Base-by-base conservation (phyloP, 1,140 invertebrate genomes). In the Cydia pomonella region DNA sequence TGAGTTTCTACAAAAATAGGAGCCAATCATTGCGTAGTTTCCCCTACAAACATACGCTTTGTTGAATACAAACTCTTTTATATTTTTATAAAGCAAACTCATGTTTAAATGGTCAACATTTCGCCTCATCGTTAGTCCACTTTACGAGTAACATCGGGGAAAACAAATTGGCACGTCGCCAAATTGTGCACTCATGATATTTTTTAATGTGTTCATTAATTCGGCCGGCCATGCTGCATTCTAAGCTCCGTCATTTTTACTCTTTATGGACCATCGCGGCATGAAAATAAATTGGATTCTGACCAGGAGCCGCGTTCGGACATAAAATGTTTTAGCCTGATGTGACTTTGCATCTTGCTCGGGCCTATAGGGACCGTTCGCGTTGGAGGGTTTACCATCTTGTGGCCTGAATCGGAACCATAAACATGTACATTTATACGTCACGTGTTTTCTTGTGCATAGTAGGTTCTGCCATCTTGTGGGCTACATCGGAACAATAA, bases 151-250 rank as follows among this genome's bases (percentile, higher is more conserved):
- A 50, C 53, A 59, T 10, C 53, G 53, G 6, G 47, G 16, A 16
- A 50, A 50, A 50, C 47, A 50, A 59, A 59, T 23, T 59, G 53
- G 53, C 16, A 6, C 16, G 18, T 23, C 53, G 53, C 53, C 53
- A 59, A 59, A 59, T 59, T 59, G 53, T 59, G 53, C 53, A 59
- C 53, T 59, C 53, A 59, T 59, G 53, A 59, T 59, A 59, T 59
- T 59, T 59, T 59, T 59, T 59, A 10, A 59, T 21, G 53, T 59
- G 53, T 59, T 21, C 53, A 59, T 59, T 59, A 59, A 59, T 59
- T 59, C 18, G 50, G 18, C 6, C 50, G 53, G 53, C 18, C 18
- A 21, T 21, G 53, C 18, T 59, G 53, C n/a, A 21, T 59, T 59
- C 53, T 59, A 59, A 59, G 53, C 53, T 9, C 53, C 1, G 53